Evolutionary conservation across 1,140 invertebrate species (phyloP).

Genomic region (Kradibia gibbosae): DNA sequence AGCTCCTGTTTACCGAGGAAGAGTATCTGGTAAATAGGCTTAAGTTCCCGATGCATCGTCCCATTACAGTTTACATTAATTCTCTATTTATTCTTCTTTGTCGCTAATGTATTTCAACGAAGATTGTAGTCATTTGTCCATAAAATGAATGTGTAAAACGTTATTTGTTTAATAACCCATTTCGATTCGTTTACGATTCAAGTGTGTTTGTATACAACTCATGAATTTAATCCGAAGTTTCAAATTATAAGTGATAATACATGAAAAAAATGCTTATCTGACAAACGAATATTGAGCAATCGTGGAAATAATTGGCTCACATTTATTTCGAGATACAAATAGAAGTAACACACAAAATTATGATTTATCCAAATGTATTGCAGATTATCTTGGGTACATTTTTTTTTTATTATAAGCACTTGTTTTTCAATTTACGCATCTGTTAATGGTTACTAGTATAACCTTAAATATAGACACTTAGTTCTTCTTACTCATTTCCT

Average conservation of each 20-base stretch:
- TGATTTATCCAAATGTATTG: neutral
- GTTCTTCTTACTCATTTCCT: neutral
- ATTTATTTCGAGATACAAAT: neutral
- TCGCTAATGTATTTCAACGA: no score
- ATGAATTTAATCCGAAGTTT: neutral
- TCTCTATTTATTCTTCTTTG: no score
- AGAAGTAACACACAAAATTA: neutral
- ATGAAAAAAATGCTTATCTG: neutral
- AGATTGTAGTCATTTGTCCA: no score
- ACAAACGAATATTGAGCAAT: neutral
- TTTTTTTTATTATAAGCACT: neutral
- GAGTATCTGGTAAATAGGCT: no score
- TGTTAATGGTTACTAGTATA: no score
- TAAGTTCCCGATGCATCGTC: no score
- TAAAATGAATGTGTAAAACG: no score
- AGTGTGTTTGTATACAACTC: neutral
- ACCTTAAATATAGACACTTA: no score
- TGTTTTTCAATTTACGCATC: neutral
- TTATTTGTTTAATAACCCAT: no score
- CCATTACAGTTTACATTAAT: no score
- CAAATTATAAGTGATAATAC: neutral
- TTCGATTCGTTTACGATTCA: neutral
- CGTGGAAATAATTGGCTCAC: neutral
- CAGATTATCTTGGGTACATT: neutral
- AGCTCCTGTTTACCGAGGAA: no score